These are phyloP conservation scores for Eremophila alpestris DNA, from an alignment of 2,797 vertebrate genomes.

Conservation along the genomic window DNA sequence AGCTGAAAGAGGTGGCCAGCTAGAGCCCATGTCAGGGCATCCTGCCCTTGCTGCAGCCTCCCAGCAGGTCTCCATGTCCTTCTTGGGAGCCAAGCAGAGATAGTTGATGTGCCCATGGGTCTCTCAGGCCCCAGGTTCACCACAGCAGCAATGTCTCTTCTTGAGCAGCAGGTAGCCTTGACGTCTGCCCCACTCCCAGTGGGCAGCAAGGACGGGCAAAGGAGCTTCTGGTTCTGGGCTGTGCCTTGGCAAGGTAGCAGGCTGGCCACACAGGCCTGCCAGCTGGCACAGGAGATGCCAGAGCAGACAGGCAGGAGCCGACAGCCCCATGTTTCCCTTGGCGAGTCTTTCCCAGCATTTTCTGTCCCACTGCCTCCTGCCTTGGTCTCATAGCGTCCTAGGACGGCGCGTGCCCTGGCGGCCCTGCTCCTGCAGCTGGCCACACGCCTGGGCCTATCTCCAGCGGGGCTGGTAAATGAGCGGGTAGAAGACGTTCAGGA, in stretches of 20 bases:
- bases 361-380: not conserved
- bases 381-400: not conserved
- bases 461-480: conserved; percentile 84
- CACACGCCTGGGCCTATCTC: conserved; percentile 65
- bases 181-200: not conserved
- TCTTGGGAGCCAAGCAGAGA: not conserved
- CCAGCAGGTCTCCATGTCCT: not conserved
- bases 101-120: accelerated
- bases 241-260: not conserved
- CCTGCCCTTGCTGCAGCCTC: not conserved
- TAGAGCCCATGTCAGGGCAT: not conserved
- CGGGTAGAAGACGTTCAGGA: conserved; percentile 90
- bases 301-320: conserved; percentile 45
- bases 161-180: not conserved
- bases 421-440: not conserved
- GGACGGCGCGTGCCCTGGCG: not conserved
- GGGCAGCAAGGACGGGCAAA: not conserved
- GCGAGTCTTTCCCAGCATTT: not conserved
- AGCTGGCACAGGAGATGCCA: conserved; percentile 29
- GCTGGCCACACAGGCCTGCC: not conserved
- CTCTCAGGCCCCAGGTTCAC: not conserved
- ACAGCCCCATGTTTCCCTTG: not conserved
- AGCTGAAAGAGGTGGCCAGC: not conserved
- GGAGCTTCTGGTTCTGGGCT: not conserved
- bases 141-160: not conserved